A percentile compares a stretch with the other conserved stretches of the same genome.
Evolutionary conservation across 2,888 invertebrate genomes (phyloP).

Genomic region (Tachina lurida): DNA sequence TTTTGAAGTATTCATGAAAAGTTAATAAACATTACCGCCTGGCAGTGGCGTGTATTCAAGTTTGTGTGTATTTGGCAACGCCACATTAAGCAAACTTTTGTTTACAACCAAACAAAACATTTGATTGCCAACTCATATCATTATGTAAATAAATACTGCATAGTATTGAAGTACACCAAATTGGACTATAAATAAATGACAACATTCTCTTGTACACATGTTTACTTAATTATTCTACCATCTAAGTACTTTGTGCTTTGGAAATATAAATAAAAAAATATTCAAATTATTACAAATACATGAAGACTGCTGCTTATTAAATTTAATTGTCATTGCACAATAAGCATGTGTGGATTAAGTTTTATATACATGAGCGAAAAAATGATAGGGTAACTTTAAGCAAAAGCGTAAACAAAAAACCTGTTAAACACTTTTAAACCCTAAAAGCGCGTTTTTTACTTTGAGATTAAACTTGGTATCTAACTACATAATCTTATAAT

Average conservation of each 20-base stretch:
- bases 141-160: background rate
- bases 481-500: too few relatives aligned
- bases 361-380: background rate
- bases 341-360: constrained; percentile 30
- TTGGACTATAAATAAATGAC: constrained; percentile 18
- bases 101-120: background rate
- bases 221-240: constrained; percentile 32
- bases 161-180: constrained; percentile 7
- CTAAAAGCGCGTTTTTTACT: too few relatives aligned
- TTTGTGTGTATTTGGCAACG: constrained; percentile 7
- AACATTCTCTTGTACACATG: constrained; percentile 38
- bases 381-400: background rate
- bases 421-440: too few relatives aligned
- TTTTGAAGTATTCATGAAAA: constrained; percentile 35
- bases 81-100: background rate
- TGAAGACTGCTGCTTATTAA: constrained; percentile 24
- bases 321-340: constrained; percentile 32
- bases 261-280: background rate
- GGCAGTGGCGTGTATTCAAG: background rate
- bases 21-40: constrained; percentile 3
- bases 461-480: too few relatives aligned
- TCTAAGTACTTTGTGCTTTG: constrained; percentile 9
- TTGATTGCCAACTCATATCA: constrained; percentile 3
- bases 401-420: too few relatives aligned
- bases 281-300: constrained; percentile 38